Evolutionary conservation across 2,888 invertebrate species (phyloP), one percentile per base, ranked within the genome.

Genomic region (Hemicrepidius hirtus): DNA sequence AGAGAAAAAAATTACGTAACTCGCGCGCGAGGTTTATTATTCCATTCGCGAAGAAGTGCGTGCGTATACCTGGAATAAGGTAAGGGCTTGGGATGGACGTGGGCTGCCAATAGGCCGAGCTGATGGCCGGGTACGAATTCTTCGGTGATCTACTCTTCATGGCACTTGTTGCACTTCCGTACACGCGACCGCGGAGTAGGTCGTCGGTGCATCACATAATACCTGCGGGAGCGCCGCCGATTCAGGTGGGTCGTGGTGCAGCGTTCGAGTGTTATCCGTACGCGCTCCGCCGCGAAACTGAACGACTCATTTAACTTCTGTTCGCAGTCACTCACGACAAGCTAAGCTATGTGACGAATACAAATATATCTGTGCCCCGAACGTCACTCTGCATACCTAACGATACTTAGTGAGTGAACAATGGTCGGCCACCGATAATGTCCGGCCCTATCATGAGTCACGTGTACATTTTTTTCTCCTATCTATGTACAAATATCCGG

Each of bases 21-120:
- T 3, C 1, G 10, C 9, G 1, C 13, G 2, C 13, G 40, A 3
- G 2, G 40, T 40, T 21, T 12, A n/a, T n/a, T n/a, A n/a, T 4
- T 9, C 16, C 13, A 2, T 3, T 24, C 24, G 24, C 24, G 49
- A 20, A 49, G 21, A 24, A 28, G 57, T n/a, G n/a, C n/a, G n/a
- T n/a, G n/a, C n/a, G 35, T 18, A 75, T 92, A 95, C 95, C 95
- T 94, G 95, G 95, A 87, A 94, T 90, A 86, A 94, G 91, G 88
- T 95, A 94, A 83, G 94, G 94, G 85, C 92, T 92, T 81, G 93
- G 92, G 87, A 92, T 92, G 77, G 94, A 91, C 83, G 94, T 92
- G 78, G 94, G 94, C 83, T 94, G 91, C 94, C 94, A 95, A 88
- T 95, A 94, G 85, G 94, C 93, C 86, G 94, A 91, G 87, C 92